Conservation (phyloP, 1,140 invertebrate genomes). For the Gonatopus flavifemur region DNA sequence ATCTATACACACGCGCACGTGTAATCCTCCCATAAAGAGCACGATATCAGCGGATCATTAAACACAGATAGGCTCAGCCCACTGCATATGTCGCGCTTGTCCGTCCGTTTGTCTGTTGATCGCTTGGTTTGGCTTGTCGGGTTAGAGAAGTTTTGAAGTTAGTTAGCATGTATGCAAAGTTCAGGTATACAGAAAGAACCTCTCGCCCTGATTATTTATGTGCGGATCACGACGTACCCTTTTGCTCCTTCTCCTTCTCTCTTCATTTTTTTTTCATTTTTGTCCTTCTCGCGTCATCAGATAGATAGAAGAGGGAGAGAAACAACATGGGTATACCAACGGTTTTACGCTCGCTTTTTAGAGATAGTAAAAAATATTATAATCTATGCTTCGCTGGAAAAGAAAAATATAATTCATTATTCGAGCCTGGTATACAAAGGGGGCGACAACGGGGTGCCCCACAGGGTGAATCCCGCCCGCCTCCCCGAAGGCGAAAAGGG, state of each 20-base stretch:
- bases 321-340: constrained; percentile 18
- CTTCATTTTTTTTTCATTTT: neutral
- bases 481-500: constrained; percentile 41
- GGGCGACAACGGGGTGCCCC: constrained; percentile 46
- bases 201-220: constrained; percentile 38
- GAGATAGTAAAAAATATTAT: constrained; percentile 58
- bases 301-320: constrained; percentile 20
- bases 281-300: constrained; percentile 25
- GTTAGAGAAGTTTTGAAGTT: no score
- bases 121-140: constrained; percentile 28
- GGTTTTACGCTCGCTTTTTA: constrained; percentile 41
- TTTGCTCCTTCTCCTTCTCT: constrained; percentile 17
- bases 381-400: constrained; percentile 56
- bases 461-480: constrained; percentile 45
- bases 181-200: constrained; percentile 30
- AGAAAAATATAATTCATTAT: constrained; percentile 60
- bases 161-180: constrained; percentile 49
- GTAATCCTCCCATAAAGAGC: no score
- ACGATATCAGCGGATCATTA: constrained; percentile 37
- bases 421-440: constrained; percentile 45
- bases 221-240: constrained; percentile 25
- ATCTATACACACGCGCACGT: no score
- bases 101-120: constrained; percentile 17
- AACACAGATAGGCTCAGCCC: constrained; percentile 38
- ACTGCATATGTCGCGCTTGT: constrained; percentile 42